Base-by-base conservation (phyloP, 2,888 invertebrate genomes). In the Leptopilina drosophilae region DNA sequence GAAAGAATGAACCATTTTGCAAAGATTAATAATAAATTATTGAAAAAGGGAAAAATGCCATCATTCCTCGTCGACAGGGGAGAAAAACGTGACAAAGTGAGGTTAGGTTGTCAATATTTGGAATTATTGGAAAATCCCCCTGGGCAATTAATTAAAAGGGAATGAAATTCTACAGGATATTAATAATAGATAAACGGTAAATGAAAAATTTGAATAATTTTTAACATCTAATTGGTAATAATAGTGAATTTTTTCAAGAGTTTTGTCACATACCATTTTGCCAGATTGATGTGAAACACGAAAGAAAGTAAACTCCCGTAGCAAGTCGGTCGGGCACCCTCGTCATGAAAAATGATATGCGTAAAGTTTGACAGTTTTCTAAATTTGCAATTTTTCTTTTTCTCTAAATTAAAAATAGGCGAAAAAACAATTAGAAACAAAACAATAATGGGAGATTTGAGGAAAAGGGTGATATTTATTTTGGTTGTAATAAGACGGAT, bases 241-340 rank as follows among this genome's bases (percentile, higher is more conserved):
- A 77, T 77, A 79, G 59, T 14, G 33, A 77, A 82, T 82, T 83
- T 76, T 56, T 11, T 53, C 69, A 62, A 69, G 79, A 33, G 14
- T 67, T 77, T 76, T 53, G 67, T 12, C 15, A 78, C 84, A 77
- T 78, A 82, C 82, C 82, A 82, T 82, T 82, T 80, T 81, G 81
- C 66, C 64, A 66, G 78, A 65, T 78, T 75, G 56, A 56, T 56
- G 73, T 73, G 20, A 53, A 73, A 33, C 56, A 73, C 73, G 56
- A 73, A 73, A 73, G 73, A 56, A 73, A n/a, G 73, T 40, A 56
- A 3, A 8, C 8, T 62, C 15, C 20, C 49, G 62, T 62, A 20
- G 2, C 9, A 26, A 62, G 7, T 20, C 8, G n/a, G 7, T 9
- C 0, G 0, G 59, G 59, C 59, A 59, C 59, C 59, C 59, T 15